Percentiles rank a stretch among this genome's conserved stretches.
These are phyloP conservation scores for Hypocryptadius cinnamomeus DNA, from an alignment of 2,113 vertebrate genomes.

Conservation along the genomic window DNA sequence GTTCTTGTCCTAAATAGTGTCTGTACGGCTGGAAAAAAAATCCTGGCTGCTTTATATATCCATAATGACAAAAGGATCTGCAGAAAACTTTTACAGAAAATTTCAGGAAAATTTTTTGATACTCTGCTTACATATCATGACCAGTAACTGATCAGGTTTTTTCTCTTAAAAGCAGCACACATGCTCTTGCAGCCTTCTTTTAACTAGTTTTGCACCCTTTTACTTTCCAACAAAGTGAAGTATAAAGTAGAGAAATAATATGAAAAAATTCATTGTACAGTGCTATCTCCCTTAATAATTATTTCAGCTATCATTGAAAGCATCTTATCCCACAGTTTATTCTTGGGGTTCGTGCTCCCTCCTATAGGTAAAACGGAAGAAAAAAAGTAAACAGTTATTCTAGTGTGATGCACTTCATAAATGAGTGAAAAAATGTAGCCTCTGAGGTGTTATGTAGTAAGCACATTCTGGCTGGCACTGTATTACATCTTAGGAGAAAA, in stretches of 20 bases:
- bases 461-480: background rate
- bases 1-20: background rate
- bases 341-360: background rate
- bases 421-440: background rate
- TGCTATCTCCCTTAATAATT: background rate
- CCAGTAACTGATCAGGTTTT: background rate
- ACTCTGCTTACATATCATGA: background rate
- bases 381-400: background rate
- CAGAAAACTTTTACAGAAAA: background rate
- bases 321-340: background rate
- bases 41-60: background rate
- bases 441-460: background rate
- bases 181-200: background rate
- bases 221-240: background rate
- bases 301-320: background rate
- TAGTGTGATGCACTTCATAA: background rate
- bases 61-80: background rate
- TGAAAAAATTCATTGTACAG: background rate
- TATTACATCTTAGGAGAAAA: background rate
- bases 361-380: background rate
- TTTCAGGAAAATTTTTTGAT: background rate
- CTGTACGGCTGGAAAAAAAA: background rate
- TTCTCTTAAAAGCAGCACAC: background rate
- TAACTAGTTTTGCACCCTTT: background rate
- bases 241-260: background rate